phyloP scores from a whole-genome alignment of 2,797 vertebrate genomes.

The Miichthys miiuy region DNA sequence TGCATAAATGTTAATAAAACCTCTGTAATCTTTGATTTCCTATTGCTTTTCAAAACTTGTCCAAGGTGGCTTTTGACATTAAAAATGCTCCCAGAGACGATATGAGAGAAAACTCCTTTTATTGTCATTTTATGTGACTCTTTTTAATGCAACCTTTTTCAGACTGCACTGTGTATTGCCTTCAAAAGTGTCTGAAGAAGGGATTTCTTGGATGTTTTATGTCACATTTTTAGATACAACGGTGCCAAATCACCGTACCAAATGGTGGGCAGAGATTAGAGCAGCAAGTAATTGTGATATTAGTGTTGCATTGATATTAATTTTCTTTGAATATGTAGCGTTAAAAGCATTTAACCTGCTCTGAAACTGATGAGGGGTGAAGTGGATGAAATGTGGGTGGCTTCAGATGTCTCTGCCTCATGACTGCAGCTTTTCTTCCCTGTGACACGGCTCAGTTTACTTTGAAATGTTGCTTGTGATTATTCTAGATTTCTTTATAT shows the following conservation, averaged over 20 bases:
- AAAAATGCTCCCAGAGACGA: background rate
- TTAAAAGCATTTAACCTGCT: no score
- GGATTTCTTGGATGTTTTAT: background rate
- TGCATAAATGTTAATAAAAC: slow-evolving; percentile 81
- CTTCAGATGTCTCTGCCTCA: no score
- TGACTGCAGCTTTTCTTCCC: no score
- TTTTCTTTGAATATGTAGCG: no score
- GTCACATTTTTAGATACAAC: background rate
- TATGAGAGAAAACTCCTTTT: background rate
- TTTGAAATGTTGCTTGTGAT: no score
- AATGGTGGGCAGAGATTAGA: background rate
- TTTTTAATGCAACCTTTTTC: background rate
- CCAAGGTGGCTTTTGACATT: background rate
- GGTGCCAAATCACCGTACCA: background rate
- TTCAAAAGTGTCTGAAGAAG: background rate
- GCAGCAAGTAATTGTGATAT: no score
- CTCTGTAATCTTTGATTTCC: slow-evolving; percentile 54
- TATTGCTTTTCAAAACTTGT: slow-evolving; percentile 27
- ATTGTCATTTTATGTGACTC: background rate
- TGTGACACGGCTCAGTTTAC: no score
- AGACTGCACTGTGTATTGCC: background rate
- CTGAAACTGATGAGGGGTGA: no score
- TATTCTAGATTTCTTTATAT: no score
- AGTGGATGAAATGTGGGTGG: no score
- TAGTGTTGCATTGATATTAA: no score